Percentiles rank a stretch among this genome's conserved stretches.
phyloP scores from a whole-genome alignment of 2,113 vertebrate genomes.

The Rhea pennata region DNA sequence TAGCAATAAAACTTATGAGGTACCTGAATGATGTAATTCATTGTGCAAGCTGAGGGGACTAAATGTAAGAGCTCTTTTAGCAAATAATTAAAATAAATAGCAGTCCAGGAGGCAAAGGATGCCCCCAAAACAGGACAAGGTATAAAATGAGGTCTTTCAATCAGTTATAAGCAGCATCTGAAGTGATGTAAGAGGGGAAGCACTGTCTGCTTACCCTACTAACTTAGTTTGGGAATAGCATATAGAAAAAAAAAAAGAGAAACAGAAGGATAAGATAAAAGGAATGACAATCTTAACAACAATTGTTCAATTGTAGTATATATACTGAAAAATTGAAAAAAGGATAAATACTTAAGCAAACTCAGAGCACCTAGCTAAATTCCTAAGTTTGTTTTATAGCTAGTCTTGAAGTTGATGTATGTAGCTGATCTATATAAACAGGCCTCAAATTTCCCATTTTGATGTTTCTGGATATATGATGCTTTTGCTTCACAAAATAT shows the following conservation, averaged over 20 bases:
- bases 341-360: not conserved
- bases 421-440: not conserved
- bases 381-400: not conserved
- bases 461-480: not conserved
- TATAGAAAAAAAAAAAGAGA: not conserved
- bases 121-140: not conserved
- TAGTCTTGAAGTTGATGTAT: not conserved
- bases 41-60: not conserved
- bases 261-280: not conserved
- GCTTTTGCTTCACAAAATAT: not conserved
- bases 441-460: not conserved
- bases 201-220: not conserved
- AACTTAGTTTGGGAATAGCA: not conserved
- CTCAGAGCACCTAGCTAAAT: not conserved
- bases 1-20: not conserved
- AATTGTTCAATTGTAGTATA: not conserved
- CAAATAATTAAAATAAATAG: not conserved
- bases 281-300: rapidly evolving
- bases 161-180: not conserved
- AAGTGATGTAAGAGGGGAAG: not conserved
- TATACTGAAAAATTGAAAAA: not conserved
- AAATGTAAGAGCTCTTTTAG: not conserved
- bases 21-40: not conserved
- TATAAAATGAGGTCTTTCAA: not conserved
- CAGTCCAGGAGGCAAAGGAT: not conserved